Base-by-base conservation (phyloP, 1,140 invertebrate species). In the Yoshiicerus persimilis region DNA sequence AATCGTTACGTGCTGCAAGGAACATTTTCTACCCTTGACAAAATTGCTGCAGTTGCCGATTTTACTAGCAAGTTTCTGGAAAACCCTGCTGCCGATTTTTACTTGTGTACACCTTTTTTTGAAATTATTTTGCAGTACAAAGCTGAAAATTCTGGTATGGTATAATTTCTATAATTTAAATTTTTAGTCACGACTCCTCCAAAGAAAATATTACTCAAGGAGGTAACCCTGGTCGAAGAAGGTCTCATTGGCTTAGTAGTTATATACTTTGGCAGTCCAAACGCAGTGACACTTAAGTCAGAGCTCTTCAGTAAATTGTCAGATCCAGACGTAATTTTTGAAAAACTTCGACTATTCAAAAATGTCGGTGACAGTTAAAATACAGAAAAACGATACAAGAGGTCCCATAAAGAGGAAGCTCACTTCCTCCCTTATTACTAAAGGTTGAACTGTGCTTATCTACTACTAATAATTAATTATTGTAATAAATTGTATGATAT, bases 1-100 rank as follows among this genome's bases (percentile, higher is more conserved):
- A 95, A 97, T 92, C 94, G 95, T 84, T 93, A 95, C 75, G 96
- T 97, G 36, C 92, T 97, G 4, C 97, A 98, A 93, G 96, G 95
- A 11, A 93, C 95, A 13, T 97, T 98, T 91, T 93, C 93, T 90
- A 95, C 96, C 8, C 92, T 93, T 27, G 96, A 97, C 92, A 95
- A 94, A 30, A 92, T 97, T 10, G 92, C 93, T 90, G 93, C 94
- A 87, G 93, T 97, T 6, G 93, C 94, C 66, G 93, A 95, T 80
- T 97, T 97, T 93, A 93, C 97, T 2, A 94, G 93, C 92, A 92
- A 93, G 88, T 95, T 95, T 92, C 92, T 97, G 30, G 92, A 93
- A 32, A 92, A 95, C 91, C 92, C 94, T 25, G 91, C 93, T 32
- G 92, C 94, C 89, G 92, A 94, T 88, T 97, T 97, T 92, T 93